phyloP scores from a whole-genome alignment of 2,888 invertebrate species.

The Lysandra coridon region DNA sequence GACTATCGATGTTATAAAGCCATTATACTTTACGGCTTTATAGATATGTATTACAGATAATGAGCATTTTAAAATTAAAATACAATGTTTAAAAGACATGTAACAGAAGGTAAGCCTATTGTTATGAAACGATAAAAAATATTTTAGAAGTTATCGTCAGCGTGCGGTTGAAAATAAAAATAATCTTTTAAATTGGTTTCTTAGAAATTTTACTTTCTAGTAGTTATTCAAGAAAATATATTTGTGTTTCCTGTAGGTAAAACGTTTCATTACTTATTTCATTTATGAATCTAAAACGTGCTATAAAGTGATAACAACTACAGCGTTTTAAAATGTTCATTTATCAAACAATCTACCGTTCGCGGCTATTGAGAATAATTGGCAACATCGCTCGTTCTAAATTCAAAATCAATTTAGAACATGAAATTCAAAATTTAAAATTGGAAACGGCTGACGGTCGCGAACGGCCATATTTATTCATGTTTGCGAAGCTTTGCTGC shows the following conservation, averaged over 20 bases:
- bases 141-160: background rate
- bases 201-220: background rate
- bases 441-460: constrained; percentile 41
- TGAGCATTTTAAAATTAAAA: constrained; percentile 34
- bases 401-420: constrained; percentile 25
- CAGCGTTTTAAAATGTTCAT: constrained; percentile 35
- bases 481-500: constrained; percentile 71
- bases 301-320: background rate
- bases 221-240: background rate
- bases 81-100: background rate
- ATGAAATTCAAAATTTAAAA: constrained; percentile 30
- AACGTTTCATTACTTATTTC: background rate
- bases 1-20: constrained; percentile 29
- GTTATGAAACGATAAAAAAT: no score
- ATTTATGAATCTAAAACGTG: background rate
- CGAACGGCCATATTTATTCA: constrained; percentile 52
- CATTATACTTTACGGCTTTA: constrained; percentile 31
- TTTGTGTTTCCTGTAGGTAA: background rate
- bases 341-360: constrained; percentile 35
- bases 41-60: constrained; percentile 29
- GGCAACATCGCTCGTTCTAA: constrained; percentile 21
- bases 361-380: constrained; percentile 35
- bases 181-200: background rate
- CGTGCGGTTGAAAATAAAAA: background rate
- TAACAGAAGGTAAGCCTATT: no score